Base-by-base conservation (phyloP, 2,797 vertebrate genomes). In the Luscinia luscinia region DNA sequence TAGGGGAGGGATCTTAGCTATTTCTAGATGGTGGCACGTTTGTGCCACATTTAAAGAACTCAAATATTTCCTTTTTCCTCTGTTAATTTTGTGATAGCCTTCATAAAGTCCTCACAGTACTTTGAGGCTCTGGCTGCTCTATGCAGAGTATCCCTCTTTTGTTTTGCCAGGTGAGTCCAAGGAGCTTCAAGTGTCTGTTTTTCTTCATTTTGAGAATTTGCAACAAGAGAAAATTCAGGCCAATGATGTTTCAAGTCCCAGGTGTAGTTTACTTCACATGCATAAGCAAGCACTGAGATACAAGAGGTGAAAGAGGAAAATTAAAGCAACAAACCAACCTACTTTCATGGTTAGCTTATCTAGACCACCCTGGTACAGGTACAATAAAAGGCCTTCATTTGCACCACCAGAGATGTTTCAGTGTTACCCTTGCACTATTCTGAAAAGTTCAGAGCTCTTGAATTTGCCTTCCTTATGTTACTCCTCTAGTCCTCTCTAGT, bases 71-170 rank as follows among this genome's bases (percentile, higher is more conserved):
- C 8, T 69, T 86, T 62, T 57, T 62, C 17, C 12, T 90, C 55
- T 57, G 13, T 34, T 54, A 5, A 1, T 6, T 80, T 77, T 63
- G 20, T 89, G 59, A 51, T 5, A 34, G 9, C 13, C 27, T 76
- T 87, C 51, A 49, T 15, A 73, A 72, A 86, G 9, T 24, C 20
- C 27, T 77, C 38, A 57, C 20, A 4, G 12, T 41, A 17, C 27
- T 66, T 55, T 75, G 49, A 62, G 75, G 23, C 40, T 27, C 48
- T 89, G 67, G 12, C 36, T 90, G 18, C 45, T 89, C 18, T 17
- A 14, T 0, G 0, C 26, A 24, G 72, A 55, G 3, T 36, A 54
- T 40, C 5, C 21, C 10, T 46, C 7, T 34, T 38, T 45, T 64
- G 13, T 46, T 81, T 86, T 66, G 32, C 7, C n/a, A 41, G 9